These are phyloP conservation scores for Eutolmus rufibarbis DNA, from an alignment of 2,888 invertebrate genomes.

Conservation along the genomic window DNA sequence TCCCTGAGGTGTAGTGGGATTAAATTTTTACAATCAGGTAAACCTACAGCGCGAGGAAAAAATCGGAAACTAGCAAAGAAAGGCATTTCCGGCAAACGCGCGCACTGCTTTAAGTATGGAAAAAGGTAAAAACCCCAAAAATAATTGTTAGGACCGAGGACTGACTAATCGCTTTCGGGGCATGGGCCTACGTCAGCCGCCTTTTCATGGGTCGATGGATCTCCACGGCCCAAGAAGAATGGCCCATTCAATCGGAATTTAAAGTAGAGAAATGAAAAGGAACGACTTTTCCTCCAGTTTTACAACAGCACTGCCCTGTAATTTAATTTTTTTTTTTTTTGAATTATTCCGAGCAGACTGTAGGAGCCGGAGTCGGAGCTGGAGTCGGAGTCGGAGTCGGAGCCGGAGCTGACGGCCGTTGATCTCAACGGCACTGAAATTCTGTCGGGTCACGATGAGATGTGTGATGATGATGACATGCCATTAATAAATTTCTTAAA, in stretches of 20 bases:
- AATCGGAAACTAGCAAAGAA: constrained; percentile 25
- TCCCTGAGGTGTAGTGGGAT: not conserved
- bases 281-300: not conserved
- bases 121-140: constrained; percentile 1
- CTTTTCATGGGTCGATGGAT: constrained; percentile 17
- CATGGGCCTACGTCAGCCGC: not conserved
- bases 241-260: constrained; percentile 21
- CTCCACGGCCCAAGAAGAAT: constrained; percentile 14
- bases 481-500: constrained; percentile 6
- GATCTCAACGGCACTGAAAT: constrained; percentile 9
- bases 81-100: constrained; percentile 15
- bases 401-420: not conserved
- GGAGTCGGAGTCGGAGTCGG: not conserved
- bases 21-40: not conserved
- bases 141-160: constrained; percentile 23
- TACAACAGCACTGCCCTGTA: constrained; percentile 10
- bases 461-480: constrained; percentile 34
- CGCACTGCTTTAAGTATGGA: not conserved
- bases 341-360: constrained; percentile 5
- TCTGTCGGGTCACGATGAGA: constrained; percentile 9
- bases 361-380: not conserved
- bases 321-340: constrained; percentile 15
- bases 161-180: constrained; percentile 8
- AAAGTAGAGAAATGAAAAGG: constrained; percentile 17
- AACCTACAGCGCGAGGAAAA: not conserved